phyloP scores from a whole-genome alignment of 2,797 vertebrate species.

The Coranthus polyacanthus region DNA sequence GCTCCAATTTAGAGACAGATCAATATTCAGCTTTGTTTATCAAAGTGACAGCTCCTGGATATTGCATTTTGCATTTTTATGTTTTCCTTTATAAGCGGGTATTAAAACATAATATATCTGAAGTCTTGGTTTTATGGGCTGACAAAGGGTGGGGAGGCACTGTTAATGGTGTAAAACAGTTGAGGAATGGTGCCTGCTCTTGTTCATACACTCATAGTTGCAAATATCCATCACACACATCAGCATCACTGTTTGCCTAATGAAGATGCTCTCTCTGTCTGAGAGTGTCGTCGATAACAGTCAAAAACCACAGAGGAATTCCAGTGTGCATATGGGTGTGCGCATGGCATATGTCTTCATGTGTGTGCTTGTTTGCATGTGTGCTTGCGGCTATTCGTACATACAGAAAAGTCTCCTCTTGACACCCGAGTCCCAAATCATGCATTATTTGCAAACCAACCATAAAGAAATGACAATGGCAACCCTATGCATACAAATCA shows the following conservation, averaged over 20 bases:
- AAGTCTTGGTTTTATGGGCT: constrained; percentile 84
- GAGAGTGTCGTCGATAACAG: constrained; percentile 77
- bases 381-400: constrained; percentile 14
- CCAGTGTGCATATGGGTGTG: constrained; percentile 6
- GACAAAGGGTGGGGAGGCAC: constrained; percentile 81
- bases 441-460: constrained; percentile 77
- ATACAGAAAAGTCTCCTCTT: constrained; percentile 45
- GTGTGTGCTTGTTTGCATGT: constrained; percentile 13
- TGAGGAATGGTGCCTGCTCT: constrained; percentile 81
- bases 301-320: constrained; percentile 59
- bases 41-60: constrained; percentile 87
- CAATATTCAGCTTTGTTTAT: constrained; percentile 91
- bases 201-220: constrained; percentile 80
- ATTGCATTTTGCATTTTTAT: constrained; percentile 90
- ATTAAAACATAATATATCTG: constrained; percentile 89
- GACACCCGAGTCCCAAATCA: constrained; percentile 69
- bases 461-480: constrained; percentile 77
- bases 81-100: constrained; percentile 87
- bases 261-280: constrained; percentile 81
- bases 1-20: constrained; percentile 87
- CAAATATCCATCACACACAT: constrained; percentile 85
- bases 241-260: constrained; percentile 82
- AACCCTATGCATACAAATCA: constrained; percentile 75
- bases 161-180: constrained; percentile 86
- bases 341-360: neutral